Conservation (phyloP, 2,888 invertebrate genomes). For the Neoitamus cyanurus region DNA sequence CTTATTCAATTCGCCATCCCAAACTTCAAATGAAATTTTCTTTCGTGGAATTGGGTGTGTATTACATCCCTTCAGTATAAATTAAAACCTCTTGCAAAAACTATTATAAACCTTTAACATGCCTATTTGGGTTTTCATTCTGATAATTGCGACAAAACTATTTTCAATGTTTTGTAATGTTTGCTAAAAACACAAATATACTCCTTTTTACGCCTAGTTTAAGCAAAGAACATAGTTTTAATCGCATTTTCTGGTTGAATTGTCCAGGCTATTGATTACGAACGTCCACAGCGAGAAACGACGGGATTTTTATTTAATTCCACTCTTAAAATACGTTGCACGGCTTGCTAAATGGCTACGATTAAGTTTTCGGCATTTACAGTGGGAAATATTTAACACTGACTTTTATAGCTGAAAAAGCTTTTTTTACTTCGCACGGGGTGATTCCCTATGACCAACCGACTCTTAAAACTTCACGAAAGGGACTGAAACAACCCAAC, state of each 20-base stretch:
- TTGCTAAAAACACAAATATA: not conserved
- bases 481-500: conserved; percentile 59
- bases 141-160: not conserved
- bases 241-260: not conserved
- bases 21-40: not conserved
- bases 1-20: not conserved
- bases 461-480: conserved; percentile 65
- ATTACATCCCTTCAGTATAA: not conserved
- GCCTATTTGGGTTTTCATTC: not conserved
- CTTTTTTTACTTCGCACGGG: conserved; percentile 23
- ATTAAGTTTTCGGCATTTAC: not conserved
- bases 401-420: conserved; percentile 12
- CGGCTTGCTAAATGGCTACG: not conserved
- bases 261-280: not conserved
- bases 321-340: not conserved
- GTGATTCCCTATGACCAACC: conserved; percentile 57
- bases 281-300: not conserved
- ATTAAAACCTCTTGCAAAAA: not conserved
- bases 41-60: not conserved
- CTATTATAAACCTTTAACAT: not conserved
- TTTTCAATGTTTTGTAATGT: not conserved
- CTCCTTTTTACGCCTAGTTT: not conserved
- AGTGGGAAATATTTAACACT: not conserved
- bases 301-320: not conserved
- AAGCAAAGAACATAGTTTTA: not conserved